Conservation (phyloP, 2,888 invertebrate species). For the Oxytorus armatus region DNA sequence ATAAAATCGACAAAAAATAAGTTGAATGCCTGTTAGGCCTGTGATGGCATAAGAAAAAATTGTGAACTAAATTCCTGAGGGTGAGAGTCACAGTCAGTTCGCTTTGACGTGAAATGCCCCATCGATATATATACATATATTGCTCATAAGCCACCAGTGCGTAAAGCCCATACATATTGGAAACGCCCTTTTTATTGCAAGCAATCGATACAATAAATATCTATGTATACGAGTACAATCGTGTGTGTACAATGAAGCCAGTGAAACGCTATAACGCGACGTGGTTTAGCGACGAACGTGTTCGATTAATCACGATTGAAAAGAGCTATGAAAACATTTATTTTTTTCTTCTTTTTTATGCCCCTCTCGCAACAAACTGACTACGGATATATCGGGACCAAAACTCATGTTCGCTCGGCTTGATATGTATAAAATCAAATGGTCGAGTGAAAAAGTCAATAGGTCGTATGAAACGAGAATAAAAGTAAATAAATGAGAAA, state of each 20-base stretch:
- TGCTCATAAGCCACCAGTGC: too few species aligned
- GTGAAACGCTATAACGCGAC: slow-evolving; percentile 10
- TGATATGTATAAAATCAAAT: slow-evolving; percentile 15
- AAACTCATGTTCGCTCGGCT: slow-evolving; percentile 5
- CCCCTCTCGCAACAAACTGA: neutral
- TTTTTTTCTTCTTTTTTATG: neutral
- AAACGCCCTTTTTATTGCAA: too few species aligned
- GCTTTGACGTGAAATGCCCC: too few species aligned
- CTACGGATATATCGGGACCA: neutral
- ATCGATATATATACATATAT: too few species aligned
- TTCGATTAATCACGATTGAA: slow-evolving; percentile 53
- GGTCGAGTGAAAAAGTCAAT: slow-evolving; percentile 19
- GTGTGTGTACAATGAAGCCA: neutral
- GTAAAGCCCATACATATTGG: too few species aligned
- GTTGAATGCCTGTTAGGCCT: too few species aligned
- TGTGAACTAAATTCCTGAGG: too few species aligned
- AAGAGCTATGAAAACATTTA: slow-evolving; percentile 39
- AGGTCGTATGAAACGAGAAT: neutral
- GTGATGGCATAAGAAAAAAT: too few species aligned
- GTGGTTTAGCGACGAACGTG: slow-evolving; percentile 42
- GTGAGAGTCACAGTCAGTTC: too few species aligned
- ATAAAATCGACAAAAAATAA: too few species aligned
- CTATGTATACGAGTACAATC: neutral
- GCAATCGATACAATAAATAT: neutral
- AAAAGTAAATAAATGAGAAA: neutral